Base-by-base conservation (phyloP, 2,888 invertebrate species). In the Leucophenga montana region DNA sequence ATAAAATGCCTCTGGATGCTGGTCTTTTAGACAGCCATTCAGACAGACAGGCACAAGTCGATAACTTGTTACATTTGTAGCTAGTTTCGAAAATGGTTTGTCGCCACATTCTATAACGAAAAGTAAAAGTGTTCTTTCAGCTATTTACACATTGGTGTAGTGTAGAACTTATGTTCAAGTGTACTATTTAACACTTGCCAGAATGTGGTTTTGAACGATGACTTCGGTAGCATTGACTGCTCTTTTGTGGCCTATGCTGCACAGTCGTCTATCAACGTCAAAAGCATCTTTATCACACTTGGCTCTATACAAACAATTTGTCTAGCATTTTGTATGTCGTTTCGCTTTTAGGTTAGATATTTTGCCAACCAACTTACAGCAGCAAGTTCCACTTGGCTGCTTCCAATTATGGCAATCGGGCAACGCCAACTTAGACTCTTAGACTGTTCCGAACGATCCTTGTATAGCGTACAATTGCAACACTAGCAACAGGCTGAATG, bases 401-500 rank as follows among this genome's bases (percentile, higher is more conserved):
- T 79, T 85, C 79, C 85, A 85, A 86, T 86, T 85, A 85, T 82
- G 85, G 84, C 73, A 72, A 83, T 79, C 80, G 83, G 81, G 82
- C 57, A 50, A 31, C 16, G 64, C 61, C 20, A 50, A 16, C 67
- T 39, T 11, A n/a, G 18, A n/a, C 33, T n/a, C n/a, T n/a, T n/a
- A 33, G 33, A 33, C 22, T 27, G 56, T 2, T 56, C 22, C 22
- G 27, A 14, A 11, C 59, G 59, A 39, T 61, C 59, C 59, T 61
- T 5, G 27, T 39, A 5, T 11, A 39, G 39, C 39, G 33, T 16
- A 18, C 59, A 61, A 50, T 22, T 50, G 48, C 65, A 66, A 66
- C 18, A 66, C 50, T 31, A 22, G 33, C 50, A 44, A 50, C 56
- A 22, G 56, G 2, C 13, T 22, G 18, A 56, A 2, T 20, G 56